phyloP scores from a whole-genome alignment of 2,113 vertebrate genomes.

The Silurus glanis region DNA sequence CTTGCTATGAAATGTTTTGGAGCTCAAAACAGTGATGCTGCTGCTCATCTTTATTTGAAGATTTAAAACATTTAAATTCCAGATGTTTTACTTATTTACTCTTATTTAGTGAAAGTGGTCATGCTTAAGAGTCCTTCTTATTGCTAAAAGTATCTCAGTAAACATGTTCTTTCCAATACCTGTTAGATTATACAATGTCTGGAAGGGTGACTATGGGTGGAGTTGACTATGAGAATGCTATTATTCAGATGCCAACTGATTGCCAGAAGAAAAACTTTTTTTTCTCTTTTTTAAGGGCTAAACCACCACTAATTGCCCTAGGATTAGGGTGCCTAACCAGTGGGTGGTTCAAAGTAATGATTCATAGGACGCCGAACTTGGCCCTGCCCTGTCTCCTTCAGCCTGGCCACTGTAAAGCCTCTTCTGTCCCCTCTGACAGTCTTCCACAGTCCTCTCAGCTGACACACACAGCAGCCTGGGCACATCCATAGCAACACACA shows the following conservation, averaged over 20 bases:
- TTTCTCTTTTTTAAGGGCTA: constrained; percentile 52
- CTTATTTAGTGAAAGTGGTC: constrained; percentile 59
- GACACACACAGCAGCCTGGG: constrained; percentile 18
- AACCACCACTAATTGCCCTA: constrained; percentile 65
- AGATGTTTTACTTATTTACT: neutral
- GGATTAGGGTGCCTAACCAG: constrained; percentile 63
- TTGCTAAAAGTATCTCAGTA: constrained; percentile 60
- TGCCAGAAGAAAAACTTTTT: constrained; percentile 65
- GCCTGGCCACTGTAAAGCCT: constrained; percentile 61
- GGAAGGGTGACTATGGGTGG: constrained; percentile 49
- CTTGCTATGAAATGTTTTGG: neutral
- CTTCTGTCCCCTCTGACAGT: constrained; percentile 58
- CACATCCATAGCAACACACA: neutral
- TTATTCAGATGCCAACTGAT: constrained; percentile 61
- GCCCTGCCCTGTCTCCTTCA: constrained; percentile 59
- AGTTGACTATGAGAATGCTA: constrained; percentile 62
- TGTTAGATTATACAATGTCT: constrained; percentile 53
- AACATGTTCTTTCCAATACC: constrained; percentile 69
- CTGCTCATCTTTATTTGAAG: neutral
- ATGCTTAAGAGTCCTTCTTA: constrained; percentile 58
- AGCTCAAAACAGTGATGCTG: neutral
- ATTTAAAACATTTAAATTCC: neutral
- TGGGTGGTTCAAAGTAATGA: constrained; percentile 71
- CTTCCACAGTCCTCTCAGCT: constrained; percentile 61
- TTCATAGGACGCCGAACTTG: constrained; percentile 56